Evolutionary conservation across 2,113 vertebrate species (phyloP), one percentile per base, ranked within the genome.

Genomic region (Xenotilapia flavipinnis): DNA sequence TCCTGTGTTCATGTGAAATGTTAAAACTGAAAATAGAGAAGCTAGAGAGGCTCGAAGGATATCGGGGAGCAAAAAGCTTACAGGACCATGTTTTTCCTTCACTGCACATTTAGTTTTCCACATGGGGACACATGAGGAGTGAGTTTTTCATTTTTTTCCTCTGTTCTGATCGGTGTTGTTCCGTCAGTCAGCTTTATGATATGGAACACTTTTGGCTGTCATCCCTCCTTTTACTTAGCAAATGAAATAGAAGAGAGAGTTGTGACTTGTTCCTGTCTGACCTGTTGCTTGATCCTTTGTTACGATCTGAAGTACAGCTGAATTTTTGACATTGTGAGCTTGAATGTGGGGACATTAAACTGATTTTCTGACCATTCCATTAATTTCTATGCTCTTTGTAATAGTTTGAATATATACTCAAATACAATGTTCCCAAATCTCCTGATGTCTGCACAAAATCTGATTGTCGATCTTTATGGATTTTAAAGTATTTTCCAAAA

Each of bases 91-190:
- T 77, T 49, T 49, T 77, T 19, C 42, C 42, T 77, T 77, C 42
- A 49, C 42, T 19, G 42, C 15, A 31, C 42, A 49, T 47, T 51
- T 5, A 49, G 42, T 49, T 77, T 77, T 77, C 14, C 42, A 49
- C 42, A 77, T 49, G 45, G 42, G 21, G 23, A 47, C 14, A 47
- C 70, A 28, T 70, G 65, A 23, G 40, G 9, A 19, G 40, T 26
- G 21, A 21, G 19, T 8, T 65, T 65, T 65, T 38, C 0, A 2
- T 11, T 2, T 0, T 15, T 19, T 73, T 1, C 26, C 12, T 10
- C 15, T 77, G 23, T 8, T 49, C 45, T 51, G 73, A 33, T 51
- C 6, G 1, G 6, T 33, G 45, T 77, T 49, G 45, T 77, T 77
- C 45, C 2, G 10, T 8, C 73, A 73, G 68, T 73, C 68, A 49